Base-by-base conservation (phyloP, 2,113 vertebrate species). In the Nestor notabilis region DNA sequence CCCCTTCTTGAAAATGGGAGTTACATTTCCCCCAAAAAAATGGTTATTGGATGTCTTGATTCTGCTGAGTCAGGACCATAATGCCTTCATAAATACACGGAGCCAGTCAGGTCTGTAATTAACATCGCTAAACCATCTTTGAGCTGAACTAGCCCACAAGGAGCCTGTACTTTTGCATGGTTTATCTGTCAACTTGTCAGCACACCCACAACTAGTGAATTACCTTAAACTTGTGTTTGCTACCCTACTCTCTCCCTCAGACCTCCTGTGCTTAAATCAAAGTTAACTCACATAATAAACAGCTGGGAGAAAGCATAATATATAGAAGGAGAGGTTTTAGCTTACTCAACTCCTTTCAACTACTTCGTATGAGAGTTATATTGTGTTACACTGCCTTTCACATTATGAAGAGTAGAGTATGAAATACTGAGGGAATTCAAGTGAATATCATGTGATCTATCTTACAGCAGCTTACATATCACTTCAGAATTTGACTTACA, bases 391-490 rank as follows among this genome's bases (percentile, higher is more conserved):
- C 23, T 72, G 50, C 64, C 29, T 90, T 93, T 82, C 64, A 75
- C 47, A 31, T 75, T 66, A 77, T 2, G 11, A 81, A 77, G 43
- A 74, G 10, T 27, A 69, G 63, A 56, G 27, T 58, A 75, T 43
- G 76, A 88, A 93, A 80, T 64, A 66, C 11, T 52, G 68, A 90
- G 46, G 72, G 76, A 93, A 75, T 90, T 87, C 56, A 44, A 81
- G 29, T 24, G 69, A 75, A 56, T 92, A 74, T 71, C 78, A 56
- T 68, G 65, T 2, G 17, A 78, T 92, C 72, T 89, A 7, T 95
- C 65, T 79, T 82, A 72, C 21, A 93, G 64, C 69, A 82, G 86
- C 55, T 93, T 87, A 82, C 80, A 89, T 87, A 87, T 93, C 80
- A 92, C 47, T 84, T 82, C 60, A 82, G 60, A 79, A 53, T 92